Evolutionary conservation across 1,140 invertebrate species (phyloP), one percentile per base, ranked within the genome.

Genomic region (Plutomurus gul): DNA sequence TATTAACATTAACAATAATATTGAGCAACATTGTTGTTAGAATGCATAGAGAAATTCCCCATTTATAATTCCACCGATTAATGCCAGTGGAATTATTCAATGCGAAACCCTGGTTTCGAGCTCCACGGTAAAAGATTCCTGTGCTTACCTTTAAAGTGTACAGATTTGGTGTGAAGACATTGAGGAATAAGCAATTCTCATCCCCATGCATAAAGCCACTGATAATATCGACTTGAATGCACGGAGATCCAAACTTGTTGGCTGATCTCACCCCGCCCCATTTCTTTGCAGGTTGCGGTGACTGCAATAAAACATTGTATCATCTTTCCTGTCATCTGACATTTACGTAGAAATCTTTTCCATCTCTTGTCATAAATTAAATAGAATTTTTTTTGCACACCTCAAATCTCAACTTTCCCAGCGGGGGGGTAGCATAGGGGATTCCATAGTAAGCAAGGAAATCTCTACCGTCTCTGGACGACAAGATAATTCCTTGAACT

Each of bases 131-230:
- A 39, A 5, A 8, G 47, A 51, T n/a, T 51, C 7, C 7, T 51
- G 6, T 6, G 47, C n/a, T 8, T 39, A 39, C 37, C 6, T 13
- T 39, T 39, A 39, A 39, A 39, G 6, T n/a, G 7, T 43, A 56
- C 49, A 11, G n/a, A n/a, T 56, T 20, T 3, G 49, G 49, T 56
- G 25, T 85, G 85, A 88, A 89, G 8, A 90, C 87, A 81, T 90
- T 90, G 16, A 90, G 84, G 82, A 87, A 89, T 4, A 90, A 85
- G 81, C 89, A 90, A 83, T 90, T 88, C 82, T 90, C 89, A 33
- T 84, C 65, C 1, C 86, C 86, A 39, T 82, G 70, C 13, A 65
- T 74, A n/a, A 81, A 18, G 40, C 40, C n/a, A 30, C 16, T 37
- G 25, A 76, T 27, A n/a, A 43, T 60, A 30, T 81, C 47, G 77